Base-by-base conservation (phyloP, 64 coral and sea anemone species). In the Montipora efflorescens region DNA sequence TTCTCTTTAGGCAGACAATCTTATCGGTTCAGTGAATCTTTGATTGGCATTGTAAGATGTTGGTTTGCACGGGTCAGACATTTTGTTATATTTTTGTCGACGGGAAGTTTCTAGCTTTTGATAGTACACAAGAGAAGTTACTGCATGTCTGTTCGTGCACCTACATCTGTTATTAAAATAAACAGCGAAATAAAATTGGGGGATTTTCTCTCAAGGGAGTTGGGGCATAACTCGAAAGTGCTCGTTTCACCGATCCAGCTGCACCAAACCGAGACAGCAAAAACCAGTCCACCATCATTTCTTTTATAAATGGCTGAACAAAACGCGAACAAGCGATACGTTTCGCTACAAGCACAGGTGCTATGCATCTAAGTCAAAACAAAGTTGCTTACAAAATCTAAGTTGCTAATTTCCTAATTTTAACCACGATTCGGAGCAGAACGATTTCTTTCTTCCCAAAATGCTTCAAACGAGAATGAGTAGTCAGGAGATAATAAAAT, bases 301-400 rank as follows among this genome's bases (percentile, higher is more conserved):
- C 22, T 57, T 6, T 3, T 23, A 43, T 9, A 15, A 9, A 61
- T n/a, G 9, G 55, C 7, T 5, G 79, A 13, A 10, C 36, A 23
- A 53, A 82, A 82, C 79, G 52, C 25, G 20, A 61, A 84, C 81
- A 67, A 84, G 44, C 13, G 43, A 67, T 47, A 13, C 16, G 62
- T 47, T 67, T 8, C 43, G 7, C 62, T 46, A 19, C 22, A 68
- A 67, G 23, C 3, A 44, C 81, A 67, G 81, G 81, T 84, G 62
- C 59, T 83, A 2, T 47, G 44, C 13, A 14, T 36, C 5, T 7
- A 48, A 45, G 81, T 67, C 81, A 84, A 84, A 84, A 84, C 59
- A 84, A 48, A 5, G 47, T 46, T 64, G 4, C 13, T 64, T 16
- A 12, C 13, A 64, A 16, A 12, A 23, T 23, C 14, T 4, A 64